phyloP scores from a whole-genome alignment of 2,113 vertebrate genomes.

The Empidonax traillii region DNA sequence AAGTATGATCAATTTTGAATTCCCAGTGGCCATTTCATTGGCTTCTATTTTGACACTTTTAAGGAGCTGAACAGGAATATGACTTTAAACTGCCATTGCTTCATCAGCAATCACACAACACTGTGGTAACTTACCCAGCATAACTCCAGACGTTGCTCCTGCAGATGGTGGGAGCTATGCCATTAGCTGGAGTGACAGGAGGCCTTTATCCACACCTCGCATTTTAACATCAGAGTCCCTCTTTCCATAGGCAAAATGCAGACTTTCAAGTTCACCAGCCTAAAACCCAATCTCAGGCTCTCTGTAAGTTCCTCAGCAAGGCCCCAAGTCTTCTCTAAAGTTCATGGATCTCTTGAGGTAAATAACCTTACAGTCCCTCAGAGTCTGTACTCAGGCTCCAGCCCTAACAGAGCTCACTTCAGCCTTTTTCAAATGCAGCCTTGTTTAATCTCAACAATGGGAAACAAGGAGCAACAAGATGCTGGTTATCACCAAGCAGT shows the following conservation, averaged over 20 bases:
- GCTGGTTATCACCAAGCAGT: background rate
- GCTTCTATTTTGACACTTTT: background rate
- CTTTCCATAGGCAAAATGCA: background rate
- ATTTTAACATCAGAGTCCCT: background rate
- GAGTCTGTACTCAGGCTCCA: rapidly evolving
- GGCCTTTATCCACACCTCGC: background rate
- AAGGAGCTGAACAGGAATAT: background rate
- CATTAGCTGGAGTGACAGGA: background rate
- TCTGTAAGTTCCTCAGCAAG: background rate
- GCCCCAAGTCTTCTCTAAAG: background rate
- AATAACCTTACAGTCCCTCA: rapidly evolving
- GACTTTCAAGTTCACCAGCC: background rate
- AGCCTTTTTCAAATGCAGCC: background rate
- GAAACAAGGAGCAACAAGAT: background rate
- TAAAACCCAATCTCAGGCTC: background rate
- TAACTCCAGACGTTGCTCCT: background rate
- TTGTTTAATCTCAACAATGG: background rate
- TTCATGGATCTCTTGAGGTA: rapidly evolving
- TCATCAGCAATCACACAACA: background rate
- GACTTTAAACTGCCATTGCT: background rate
- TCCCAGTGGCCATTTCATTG: background rate
- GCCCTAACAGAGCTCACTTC: rapidly evolving
- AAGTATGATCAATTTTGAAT: background rate
- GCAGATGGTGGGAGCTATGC: rapidly evolving
- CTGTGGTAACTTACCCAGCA: background rate